Conservation (phyloP, 53 echinoderm and acorn worm genomes). For the Hippasteria phrygiana region DNA sequence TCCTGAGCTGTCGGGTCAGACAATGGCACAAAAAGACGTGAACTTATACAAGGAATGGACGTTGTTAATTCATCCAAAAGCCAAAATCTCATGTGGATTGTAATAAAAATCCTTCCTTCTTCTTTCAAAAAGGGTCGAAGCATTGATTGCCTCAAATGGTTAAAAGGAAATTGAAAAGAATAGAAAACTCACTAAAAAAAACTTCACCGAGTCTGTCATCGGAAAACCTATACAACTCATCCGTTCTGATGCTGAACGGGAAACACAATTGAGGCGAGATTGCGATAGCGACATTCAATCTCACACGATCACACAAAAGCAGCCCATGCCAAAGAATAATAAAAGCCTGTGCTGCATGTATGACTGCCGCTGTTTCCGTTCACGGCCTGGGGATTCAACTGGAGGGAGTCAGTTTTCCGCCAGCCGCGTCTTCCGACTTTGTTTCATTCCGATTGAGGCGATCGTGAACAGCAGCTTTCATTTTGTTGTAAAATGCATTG, state of each 20-base stretch:
- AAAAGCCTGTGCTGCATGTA: neutral
- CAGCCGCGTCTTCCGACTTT: neutral
- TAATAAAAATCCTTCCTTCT: neutral
- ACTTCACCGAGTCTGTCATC: neutral
- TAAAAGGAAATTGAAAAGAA: too few relatives aligned
- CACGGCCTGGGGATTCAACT: neutral
- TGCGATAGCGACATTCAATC: slow-evolving; percentile 22
- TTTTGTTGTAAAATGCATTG: too few relatives aligned
- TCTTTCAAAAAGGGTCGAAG: too few relatives aligned
- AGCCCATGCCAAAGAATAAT: neutral
- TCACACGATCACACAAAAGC: slow-evolving; percentile 15
- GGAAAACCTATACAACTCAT: neutral
- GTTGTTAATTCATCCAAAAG: neutral
- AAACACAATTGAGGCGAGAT: slow-evolving; percentile 10
- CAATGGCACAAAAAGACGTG: neutral
- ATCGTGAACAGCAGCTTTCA: too few relatives aligned
- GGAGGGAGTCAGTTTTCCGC: slow-evolving; percentile 3
- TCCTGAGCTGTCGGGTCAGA: neutral
- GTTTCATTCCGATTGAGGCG: slow-evolving; percentile 7
- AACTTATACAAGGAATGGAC: neutral
- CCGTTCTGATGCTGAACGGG: neutral
- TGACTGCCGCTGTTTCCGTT: neutral
- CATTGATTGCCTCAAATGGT: too few relatives aligned
- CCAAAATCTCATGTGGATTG: neutral
- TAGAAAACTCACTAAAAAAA: neutral